Conservation (phyloP, 1,140 invertebrate species). For the Lysiphlebus fabarum region DNA sequence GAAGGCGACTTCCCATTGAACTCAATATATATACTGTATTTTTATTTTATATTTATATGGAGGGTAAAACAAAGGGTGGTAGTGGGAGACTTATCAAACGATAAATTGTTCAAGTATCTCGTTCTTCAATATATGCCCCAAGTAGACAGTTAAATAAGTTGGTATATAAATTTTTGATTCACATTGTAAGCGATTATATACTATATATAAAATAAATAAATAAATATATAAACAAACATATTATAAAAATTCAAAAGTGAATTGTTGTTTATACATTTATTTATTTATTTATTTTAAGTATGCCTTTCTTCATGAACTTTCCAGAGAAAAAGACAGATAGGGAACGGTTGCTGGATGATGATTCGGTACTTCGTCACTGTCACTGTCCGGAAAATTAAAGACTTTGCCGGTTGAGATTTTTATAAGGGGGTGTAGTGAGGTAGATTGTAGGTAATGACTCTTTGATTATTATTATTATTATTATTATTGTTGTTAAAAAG, state of each 20-base stretch:
- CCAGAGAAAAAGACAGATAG: background rate
- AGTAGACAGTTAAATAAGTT: no score
- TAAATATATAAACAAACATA: no score
- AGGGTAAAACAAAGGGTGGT: no score
- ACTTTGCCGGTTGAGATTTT: conserved; percentile 15
- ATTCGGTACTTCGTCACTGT: conserved; percentile 25
- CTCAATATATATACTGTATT: conserved; percentile 1
- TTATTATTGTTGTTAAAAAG: background rate
- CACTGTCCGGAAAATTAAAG: conserved; percentile 22
- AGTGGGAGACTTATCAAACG: background rate
- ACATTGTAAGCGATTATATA: no score
- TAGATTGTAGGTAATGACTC: conserved; percentile 17
- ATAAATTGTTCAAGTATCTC: conserved; percentile 15
- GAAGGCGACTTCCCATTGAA: conserved; percentile 12
- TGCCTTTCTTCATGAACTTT: no score
- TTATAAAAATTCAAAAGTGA: background rate
- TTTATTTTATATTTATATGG: conserved; percentile 2
- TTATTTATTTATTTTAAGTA: background rate
- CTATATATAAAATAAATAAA: no score
- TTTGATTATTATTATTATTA: background rate
- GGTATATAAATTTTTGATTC: no score
- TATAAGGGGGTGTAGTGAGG: background rate
- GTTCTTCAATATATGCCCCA: conserved; percentile 11
- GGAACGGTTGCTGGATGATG: background rate
- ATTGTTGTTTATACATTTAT: background rate